Evolutionary conservation across 1,140 invertebrate genomes (phyloP), one percentile per base, ranked within the genome.

Genomic region (Hylaeus anthracinus): DNA sequence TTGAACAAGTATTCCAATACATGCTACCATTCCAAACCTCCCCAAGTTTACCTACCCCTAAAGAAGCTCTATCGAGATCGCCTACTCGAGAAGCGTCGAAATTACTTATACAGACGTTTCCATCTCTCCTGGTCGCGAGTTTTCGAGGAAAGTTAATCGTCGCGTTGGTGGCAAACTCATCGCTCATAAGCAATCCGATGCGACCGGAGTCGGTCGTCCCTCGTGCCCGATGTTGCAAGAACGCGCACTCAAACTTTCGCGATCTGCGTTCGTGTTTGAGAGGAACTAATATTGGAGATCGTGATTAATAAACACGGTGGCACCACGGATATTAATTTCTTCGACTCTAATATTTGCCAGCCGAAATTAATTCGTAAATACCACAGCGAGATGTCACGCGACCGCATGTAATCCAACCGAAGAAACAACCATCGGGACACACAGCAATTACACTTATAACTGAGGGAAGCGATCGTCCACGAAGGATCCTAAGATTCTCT

Each of bases 291-390:
- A 78, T 78, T 71, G 67, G 63, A 39, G 76, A 72, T 71, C 56
- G 67, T 63, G 64, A 72, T 78, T 71, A 72, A 78, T 64, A 63
- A 78, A 71, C 75, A 63, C 15, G 4, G 0, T 2, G 56, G 37
- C 12, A 5, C 56, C 15, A 4, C 12, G 15, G 39, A 15, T 72
- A 72, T 53, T 72, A 78, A 72, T 63, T 55, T 58, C 67, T 61
- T 71, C n/a, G 48, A 15, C 48, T 63, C 67, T 72, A 78, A 78
- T 78, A 72, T 78, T 78, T 78, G 39, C 39, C 58, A 2, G 39
- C 6, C 26, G 37, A 64, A 72, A 78, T 71, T 78, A 78, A 78
- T 72, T 78, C 67, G 66, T 61, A 53, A 37, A 15, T 56, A 8
- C 14, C 6, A n/a, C 37, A 37, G 51, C 12, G 37, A 15, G 9